phyloP scores from a whole-genome alignment of 2,888 invertebrate genomes.

The Watsonalla binaria region DNA sequence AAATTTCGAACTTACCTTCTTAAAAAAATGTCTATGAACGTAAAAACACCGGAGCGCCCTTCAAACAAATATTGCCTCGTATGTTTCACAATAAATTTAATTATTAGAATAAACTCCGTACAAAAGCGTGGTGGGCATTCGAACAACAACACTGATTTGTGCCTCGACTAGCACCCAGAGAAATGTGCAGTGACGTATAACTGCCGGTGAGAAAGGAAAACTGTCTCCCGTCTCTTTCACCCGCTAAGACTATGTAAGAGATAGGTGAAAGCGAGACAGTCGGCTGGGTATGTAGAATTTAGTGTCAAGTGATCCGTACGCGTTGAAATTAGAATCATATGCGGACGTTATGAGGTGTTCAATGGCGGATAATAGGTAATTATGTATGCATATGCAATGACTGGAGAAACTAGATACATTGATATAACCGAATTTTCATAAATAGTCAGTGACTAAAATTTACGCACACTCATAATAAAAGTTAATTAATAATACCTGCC shows the following conservation, averaged over 20 bases:
- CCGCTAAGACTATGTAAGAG: slow-evolving; percentile 38
- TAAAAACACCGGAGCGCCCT: slow-evolving; percentile 18
- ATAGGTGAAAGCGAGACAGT: slow-evolving; percentile 58
- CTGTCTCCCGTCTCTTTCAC: slow-evolving; percentile 53
- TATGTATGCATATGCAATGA: background rate
- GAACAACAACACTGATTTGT: slow-evolving; percentile 66
- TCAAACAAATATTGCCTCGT: slow-evolving; percentile 26
- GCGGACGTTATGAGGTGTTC: slow-evolving; percentile 6
- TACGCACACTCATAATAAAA: too few relatives aligned
- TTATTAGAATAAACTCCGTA: slow-evolving; percentile 44
- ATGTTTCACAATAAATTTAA: slow-evolving; percentile 48
- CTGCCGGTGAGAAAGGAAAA: slow-evolving; percentile 67
- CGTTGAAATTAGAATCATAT: slow-evolving; percentile 7
- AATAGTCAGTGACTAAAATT: too few relatives aligned
- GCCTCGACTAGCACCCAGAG: slow-evolving; percentile 53
- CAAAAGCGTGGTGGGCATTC: slow-evolving; percentile 59
- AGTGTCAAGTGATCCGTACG: slow-evolving; percentile 55
- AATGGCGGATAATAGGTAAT: background rate
- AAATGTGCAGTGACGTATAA: slow-evolving; percentile 69
- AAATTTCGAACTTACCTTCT: slow-evolving; percentile 30
- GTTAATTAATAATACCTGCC: too few relatives aligned
- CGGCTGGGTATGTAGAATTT: slow-evolving; percentile 67
- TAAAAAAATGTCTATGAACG: slow-evolving; percentile 29
- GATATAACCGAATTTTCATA: too few relatives aligned
- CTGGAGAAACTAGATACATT: too few relatives aligned